Evolutionary conservation across 1,140 invertebrate genomes (phyloP), one percentile per base, ranked within the genome.

Genomic region (Neodiprion lecontei): DNA sequence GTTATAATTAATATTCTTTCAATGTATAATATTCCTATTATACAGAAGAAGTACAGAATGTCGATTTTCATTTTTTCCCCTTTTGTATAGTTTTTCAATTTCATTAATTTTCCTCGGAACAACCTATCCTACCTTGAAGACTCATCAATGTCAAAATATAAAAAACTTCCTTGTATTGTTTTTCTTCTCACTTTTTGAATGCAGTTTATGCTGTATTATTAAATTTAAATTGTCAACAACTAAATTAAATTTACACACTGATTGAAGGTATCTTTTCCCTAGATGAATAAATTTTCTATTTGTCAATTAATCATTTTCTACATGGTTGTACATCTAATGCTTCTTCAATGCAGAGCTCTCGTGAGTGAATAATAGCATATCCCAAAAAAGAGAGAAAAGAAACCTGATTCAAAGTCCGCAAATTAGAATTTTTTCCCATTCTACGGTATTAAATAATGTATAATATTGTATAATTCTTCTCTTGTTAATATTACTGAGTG

Each of bases 11-110:
- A 21, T 71, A n/a, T 71, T 3, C 40, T 71, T 1, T 84, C 77
- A 79, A 69, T 81, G 79, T 81, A 80, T 80, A 83, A 82, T 82
- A 79, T 84, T 82, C 78, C 82, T 85, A 86, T 85, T 85, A 84
- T 85, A 85, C 84, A 86, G 82, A 84, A 85, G 78, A 86, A 80
- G 79, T 85, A 83, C 78, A 84, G 75, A 72, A 79, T 85, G 78
- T 79, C 82, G 76, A 78, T 80, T 82, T 80, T 80, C 67, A 74
- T 72, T 67, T 76, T 12, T 40, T 70, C 12, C 48, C n/a, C 68
- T 74, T 49, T 72, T 77, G 50, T 74, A 67, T 74, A 53, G 72
- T 74, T 77, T n/a, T n/a, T 61, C n/a, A 11, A n/a, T n/a, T 61
- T 61, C 53, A 61, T 11, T n/a, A 1, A 11, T n/a, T 61, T n/a